phyloP scores from a whole-genome alignment of 2,888 invertebrate species.

The Norana najaformis region DNA sequence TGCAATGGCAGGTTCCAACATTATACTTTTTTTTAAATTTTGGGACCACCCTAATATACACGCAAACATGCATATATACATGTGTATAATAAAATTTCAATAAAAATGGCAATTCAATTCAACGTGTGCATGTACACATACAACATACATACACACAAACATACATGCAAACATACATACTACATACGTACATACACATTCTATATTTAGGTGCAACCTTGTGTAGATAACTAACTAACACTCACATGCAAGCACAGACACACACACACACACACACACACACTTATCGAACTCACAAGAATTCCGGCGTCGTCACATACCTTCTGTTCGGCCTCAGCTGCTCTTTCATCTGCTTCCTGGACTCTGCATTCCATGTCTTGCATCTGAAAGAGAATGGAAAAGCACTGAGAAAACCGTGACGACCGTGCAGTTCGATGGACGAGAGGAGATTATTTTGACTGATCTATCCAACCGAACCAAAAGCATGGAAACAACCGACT shows the following conservation, averaged over 20 bases:
- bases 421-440: background rate
- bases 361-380: constrained; percentile 19
- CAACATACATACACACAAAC: too few relatives aligned
- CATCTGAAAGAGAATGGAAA: constrained; percentile 8
- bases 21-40: too few relatives aligned
- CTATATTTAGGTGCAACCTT: too few relatives aligned
- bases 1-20: too few relatives aligned
- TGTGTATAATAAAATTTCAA: too few relatives aligned
- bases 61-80: too few relatives aligned
- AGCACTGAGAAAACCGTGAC: background rate
- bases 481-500: background rate
- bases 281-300: background rate
- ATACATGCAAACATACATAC: background rate
- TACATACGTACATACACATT: background rate
- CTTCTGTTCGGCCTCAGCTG: constrained; percentile 6
- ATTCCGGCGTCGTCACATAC: background rate
- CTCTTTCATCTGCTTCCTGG: background rate
- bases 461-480: constrained; percentile 1
- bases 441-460: constrained; percentile 9
- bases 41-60: too few relatives aligned
- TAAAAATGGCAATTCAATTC: too few relatives aligned
- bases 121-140: too few relatives aligned
- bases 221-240: background rate
- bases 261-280: background rate
- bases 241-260: background rate